phyloP scores from a whole-genome alignment of 1,140 invertebrate species.

The Platyura marginata region DNA sequence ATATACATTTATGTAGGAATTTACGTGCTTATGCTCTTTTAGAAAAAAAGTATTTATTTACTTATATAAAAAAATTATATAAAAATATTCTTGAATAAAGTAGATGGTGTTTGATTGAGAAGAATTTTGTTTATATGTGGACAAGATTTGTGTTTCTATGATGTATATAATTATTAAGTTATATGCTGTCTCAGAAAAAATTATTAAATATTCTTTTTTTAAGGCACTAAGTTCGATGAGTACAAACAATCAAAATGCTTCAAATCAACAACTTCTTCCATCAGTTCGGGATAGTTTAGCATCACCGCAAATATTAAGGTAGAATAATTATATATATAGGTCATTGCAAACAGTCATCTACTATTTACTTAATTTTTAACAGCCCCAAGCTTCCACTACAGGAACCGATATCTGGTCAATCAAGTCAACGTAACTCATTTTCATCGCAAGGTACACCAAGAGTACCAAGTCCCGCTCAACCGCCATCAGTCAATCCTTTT shows the following conservation, averaged over 20 bases:
- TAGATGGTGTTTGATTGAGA: too few relatives aligned
- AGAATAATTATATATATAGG: not conserved
- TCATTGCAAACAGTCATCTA: not conserved
- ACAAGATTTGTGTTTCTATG: too few relatives aligned
- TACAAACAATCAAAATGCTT: conserved; percentile 31
- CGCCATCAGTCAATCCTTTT: conserved; percentile 54
- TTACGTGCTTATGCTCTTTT: too few relatives aligned
- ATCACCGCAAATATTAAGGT: conserved; percentile 23
- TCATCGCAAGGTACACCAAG: conserved; percentile 19
- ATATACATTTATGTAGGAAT: too few relatives aligned
- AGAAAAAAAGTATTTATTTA: too few relatives aligned
- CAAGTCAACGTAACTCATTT: conserved; percentile 20
- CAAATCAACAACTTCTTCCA: conserved; percentile 32
- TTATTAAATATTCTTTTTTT: too few relatives aligned
- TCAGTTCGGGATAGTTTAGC: conserved; percentile 49
- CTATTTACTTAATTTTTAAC: not conserved
- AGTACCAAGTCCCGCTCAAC: conserved; percentile 19
- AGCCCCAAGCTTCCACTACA: conserved; percentile 12
- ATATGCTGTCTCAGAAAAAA: too few relatives aligned
- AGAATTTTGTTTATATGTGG: too few relatives aligned
- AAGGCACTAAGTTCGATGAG: conserved; percentile 54
- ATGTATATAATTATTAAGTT: too few relatives aligned
- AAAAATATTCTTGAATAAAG: too few relatives aligned
- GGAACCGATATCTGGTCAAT: conserved; percentile 16
- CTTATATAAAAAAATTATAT: too few relatives aligned